A percentile compares a stretch with the other conserved stretches of the same genome.
Evolutionary conservation across 1,140 invertebrate species (phyloP).

Genomic region (Pectinophora gossypiella): DNA sequence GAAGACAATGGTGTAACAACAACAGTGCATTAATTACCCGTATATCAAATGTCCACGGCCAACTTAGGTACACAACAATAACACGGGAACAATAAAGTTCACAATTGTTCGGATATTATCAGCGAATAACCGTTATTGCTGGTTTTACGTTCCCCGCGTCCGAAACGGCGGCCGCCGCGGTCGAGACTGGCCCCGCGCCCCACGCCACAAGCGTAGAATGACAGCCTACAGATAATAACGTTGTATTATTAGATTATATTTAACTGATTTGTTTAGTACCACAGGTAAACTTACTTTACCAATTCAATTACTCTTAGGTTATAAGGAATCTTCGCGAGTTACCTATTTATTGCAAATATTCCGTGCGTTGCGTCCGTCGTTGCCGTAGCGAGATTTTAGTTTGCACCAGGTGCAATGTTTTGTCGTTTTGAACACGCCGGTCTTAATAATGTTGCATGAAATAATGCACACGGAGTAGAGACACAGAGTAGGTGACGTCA

Average conservation of each 20-base stretch:
- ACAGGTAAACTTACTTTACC: no score
- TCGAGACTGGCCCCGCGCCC: constrained; percentile 22
- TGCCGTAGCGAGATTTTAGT: no score
- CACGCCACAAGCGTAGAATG: background rate
- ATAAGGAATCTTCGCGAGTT: no score
- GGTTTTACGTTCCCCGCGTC: constrained; percentile 20
- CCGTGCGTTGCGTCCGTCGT: no score
- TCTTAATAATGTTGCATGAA: no score
- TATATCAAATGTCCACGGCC: constrained; percentile 17
- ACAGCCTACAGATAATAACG: constrained; percentile 26
- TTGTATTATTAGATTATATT: constrained; percentile 9
- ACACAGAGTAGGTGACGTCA: no score
- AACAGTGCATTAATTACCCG: constrained; percentile 18
- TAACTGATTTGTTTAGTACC: no score
- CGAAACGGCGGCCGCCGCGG: constrained; percentile 18
- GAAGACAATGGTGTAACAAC: constrained; percentile 14
- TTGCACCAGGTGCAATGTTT: no score
- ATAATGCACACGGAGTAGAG: no score
- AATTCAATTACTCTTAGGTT: no score
- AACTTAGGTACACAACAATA: constrained; percentile 17
- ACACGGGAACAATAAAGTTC: constrained; percentile 20
- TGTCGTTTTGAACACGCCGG: no score
- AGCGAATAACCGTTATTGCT: constrained; percentile 21
- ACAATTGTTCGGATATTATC: constrained; percentile 23
- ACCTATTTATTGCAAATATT: no score